Conservation (phyloP, 2,113 vertebrate species). For the Uropsilus gracilis region DNA sequence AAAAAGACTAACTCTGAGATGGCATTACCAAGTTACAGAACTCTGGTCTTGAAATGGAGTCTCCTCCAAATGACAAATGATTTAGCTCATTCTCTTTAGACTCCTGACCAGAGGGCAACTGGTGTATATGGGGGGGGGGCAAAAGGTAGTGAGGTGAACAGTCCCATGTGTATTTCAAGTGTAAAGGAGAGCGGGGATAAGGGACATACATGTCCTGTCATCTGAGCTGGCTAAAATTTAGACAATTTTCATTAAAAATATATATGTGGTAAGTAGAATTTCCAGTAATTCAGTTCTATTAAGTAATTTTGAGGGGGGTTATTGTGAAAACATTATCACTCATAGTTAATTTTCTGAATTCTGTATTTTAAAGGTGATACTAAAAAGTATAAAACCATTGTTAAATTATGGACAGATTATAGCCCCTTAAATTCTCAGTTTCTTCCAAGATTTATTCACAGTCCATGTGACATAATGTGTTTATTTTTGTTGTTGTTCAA, state of each 20-base stretch:
- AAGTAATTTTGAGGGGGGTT: neutral
- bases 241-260: neutral
- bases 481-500: neutral
- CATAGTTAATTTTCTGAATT: neutral
- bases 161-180: neutral
- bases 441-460: neutral
- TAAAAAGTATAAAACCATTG: neutral
- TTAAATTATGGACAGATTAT: neutral
- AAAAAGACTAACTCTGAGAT: neutral
- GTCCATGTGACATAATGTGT: neutral
- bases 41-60: neutral
- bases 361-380: neutral
- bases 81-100: neutral
- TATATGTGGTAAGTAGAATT: neutral
- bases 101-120: neutral
- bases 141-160: neutral
- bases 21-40: neutral
- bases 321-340: neutral
- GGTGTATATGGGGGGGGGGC: neutral
- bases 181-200: neutral
- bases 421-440: neutral
- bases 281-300: neutral
- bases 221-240: neutral
- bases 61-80: neutral
- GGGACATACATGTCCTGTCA: neutral